Conservation (phyloP, 2,797 vertebrate species). For the Aphelocoma californica region DNA sequence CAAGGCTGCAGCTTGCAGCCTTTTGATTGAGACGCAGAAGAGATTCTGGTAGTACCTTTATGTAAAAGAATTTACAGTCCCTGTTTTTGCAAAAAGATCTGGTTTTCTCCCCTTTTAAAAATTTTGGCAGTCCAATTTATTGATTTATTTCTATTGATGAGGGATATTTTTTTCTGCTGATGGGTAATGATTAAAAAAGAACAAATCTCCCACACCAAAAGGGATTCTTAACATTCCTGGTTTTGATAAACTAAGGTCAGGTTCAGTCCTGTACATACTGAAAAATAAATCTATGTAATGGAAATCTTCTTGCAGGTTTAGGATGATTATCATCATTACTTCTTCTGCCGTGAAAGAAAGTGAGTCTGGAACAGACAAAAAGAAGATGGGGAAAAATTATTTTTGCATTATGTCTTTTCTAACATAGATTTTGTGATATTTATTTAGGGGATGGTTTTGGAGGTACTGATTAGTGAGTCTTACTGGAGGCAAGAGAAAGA, state of each 20-base stretch:
- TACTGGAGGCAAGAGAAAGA: not conserved
- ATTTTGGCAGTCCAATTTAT: not conserved
- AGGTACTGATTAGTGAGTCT: not conserved
- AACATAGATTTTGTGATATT: not conserved
- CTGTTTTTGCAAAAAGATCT: not conserved
- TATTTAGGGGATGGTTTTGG: not conserved
- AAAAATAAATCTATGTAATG: not conserved
- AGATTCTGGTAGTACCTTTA: not conserved
- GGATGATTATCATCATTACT: not conserved
- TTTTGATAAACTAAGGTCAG: not conserved
- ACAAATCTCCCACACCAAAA: not conserved
- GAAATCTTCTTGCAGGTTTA: not conserved
- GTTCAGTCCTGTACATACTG: not conserved
- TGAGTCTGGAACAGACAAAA: not conserved
- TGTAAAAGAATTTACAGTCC: not conserved
- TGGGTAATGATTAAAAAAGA: not conserved
- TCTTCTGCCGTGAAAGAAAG: not conserved
- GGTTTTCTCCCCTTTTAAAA: fast-evolving
- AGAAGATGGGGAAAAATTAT: not conserved
- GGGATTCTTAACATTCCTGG: not conserved
- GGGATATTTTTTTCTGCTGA: not conserved
- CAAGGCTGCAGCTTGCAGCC: not conserved
- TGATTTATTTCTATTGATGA: not conserved
- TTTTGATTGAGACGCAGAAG: constrained; percentile 21
- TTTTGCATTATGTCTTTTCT: not conserved